A percentile compares a stretch with the other conserved stretches of the same genome.
These are phyloP conservation scores for Psittacus erithacus DNA, from an alignment of 2,113 vertebrate genomes.

Conservation along the genomic window DNA sequence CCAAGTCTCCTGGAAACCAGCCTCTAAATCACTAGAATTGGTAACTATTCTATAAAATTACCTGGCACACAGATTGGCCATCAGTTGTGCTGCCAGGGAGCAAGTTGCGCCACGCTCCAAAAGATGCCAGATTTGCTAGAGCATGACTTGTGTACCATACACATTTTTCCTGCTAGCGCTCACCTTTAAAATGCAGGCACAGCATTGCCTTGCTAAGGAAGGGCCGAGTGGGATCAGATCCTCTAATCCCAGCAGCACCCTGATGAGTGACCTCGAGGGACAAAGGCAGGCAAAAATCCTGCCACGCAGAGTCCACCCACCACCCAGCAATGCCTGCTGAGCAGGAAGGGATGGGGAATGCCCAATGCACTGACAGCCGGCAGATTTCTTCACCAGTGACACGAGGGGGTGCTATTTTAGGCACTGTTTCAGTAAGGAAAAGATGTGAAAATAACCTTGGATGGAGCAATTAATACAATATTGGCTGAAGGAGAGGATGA, in stretches of 20 bases:
- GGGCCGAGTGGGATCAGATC: not conserved
- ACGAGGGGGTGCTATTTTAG: conserved; percentile 46
- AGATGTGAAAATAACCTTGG: conserved; percentile 16
- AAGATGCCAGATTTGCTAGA: not conserved
- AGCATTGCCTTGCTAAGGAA: not conserved
- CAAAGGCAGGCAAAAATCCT: not conserved
- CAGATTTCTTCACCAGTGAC: conserved; percentile 24
- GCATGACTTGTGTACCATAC: not conserved
- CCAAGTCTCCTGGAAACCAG: conserved; percentile 9
- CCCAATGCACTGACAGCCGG: not conserved
- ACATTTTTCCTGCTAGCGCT: not conserved
- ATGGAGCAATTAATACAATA: not conserved
- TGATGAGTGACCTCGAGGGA: not conserved
- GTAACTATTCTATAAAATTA: not conserved
- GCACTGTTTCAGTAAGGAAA: not conserved
- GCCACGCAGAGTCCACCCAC: not conserved
- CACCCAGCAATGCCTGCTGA: not conserved
- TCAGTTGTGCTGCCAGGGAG: not conserved
- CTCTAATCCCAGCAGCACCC: not conserved
- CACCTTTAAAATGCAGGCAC: not conserved
- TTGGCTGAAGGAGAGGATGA: not conserved
- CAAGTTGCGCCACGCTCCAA: not conserved
- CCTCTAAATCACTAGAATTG: not conserved
- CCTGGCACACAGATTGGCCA: not conserved
- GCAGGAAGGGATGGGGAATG: not conserved